These are phyloP conservation scores for Brevimyrus niger DNA, from an alignment of 2,113 vertebrate species.

Conservation along the genomic window DNA sequence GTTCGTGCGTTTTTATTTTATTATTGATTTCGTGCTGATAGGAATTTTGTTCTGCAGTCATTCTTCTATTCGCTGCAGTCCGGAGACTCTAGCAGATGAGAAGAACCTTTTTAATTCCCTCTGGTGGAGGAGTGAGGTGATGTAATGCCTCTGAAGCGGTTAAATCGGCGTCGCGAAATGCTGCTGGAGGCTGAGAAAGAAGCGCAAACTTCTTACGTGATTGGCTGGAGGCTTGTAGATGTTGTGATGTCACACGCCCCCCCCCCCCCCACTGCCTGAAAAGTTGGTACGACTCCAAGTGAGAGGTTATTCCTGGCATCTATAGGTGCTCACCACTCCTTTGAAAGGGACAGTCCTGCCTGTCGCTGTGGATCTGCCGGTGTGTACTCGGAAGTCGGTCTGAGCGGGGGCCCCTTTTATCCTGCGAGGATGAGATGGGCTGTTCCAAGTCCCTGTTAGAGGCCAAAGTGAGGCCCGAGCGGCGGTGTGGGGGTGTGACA, in stretches of 20 bases:
- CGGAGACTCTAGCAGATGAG: neutral
- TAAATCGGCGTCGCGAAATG: neutral
- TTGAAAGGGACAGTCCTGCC: neutral
- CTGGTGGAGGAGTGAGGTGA: neutral
- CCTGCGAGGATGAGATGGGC: neutral
- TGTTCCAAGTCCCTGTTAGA: neutral
- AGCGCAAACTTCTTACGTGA: neutral
- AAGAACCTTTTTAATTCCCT: neutral
- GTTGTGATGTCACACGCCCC: neutral
- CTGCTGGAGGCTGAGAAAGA: neutral
- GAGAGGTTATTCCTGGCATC: neutral
- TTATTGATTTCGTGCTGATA: neutral
- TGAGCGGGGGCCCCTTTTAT: neutral
- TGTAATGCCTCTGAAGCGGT: neutral
- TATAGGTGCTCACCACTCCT: neutral
- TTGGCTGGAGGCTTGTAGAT: neutral
- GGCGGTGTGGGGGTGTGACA: neutral
- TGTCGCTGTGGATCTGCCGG: neutral
- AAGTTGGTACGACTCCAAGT: neutral
- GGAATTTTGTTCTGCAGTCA: neutral
- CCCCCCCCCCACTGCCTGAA: neutral
- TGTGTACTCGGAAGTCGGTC: neutral
- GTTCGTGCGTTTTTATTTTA: neutral
- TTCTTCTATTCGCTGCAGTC: neutral
- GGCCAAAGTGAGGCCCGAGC: neutral